Percentiles rank a stretch among this genome's conserved stretches.
Evolutionary conservation across 2,888 invertebrate genomes (phyloP).

Genomic region (Xestia rhomboidea): DNA sequence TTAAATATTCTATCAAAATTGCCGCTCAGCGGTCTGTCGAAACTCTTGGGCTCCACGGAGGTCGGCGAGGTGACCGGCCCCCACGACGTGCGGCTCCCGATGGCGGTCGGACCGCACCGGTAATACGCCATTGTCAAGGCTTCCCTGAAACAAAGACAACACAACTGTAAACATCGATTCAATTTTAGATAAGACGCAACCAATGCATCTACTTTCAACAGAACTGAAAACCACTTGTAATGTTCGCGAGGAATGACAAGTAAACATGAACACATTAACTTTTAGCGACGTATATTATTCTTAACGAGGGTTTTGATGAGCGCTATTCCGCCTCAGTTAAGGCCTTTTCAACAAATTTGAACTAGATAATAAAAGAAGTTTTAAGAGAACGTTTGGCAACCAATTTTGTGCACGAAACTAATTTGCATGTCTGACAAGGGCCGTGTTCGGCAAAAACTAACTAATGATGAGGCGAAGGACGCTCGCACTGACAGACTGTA

Average conservation of each 20-base stretch:
- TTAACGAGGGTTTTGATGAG: constrained; percentile 47
- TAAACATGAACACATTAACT: constrained; percentile 39
- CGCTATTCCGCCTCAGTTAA: constrained; percentile 27
- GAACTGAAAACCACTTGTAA: constrained; percentile 36
- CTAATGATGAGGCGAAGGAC: constrained; percentile 74
- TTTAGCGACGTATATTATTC: constrained; percentile 43
- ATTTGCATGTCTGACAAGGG: constrained; percentile 79
- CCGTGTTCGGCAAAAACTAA: constrained; percentile 63
- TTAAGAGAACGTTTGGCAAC: constrained; percentile 58
- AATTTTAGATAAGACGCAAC: constrained; percentile 29
- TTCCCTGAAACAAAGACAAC: constrained; percentile 72
- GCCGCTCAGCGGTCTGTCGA: constrained; percentile 86
- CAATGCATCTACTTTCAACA: constrained; percentile 19
- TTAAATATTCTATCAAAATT: constrained; percentile 89
- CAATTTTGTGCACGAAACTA: constrained; percentile 61
- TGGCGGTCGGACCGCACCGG: constrained; percentile 86
- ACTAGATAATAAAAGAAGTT: constrained; percentile 51
- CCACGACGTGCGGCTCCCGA: constrained; percentile 91
- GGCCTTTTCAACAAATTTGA: constrained; percentile 46
- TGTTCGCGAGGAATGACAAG: constrained; percentile 9
- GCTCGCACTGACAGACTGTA: constrained; percentile 67
- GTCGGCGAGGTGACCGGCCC: constrained; percentile 90
- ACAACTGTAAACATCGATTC: constrained; percentile 52
- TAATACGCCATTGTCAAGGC: constrained; percentile 84
- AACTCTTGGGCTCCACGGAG: constrained; percentile 80